Evolutionary conservation across 2,113 vertebrate species (phyloP), one percentile per base, ranked within the genome.

Genomic region (Trochalopteron elliotii): DNA sequence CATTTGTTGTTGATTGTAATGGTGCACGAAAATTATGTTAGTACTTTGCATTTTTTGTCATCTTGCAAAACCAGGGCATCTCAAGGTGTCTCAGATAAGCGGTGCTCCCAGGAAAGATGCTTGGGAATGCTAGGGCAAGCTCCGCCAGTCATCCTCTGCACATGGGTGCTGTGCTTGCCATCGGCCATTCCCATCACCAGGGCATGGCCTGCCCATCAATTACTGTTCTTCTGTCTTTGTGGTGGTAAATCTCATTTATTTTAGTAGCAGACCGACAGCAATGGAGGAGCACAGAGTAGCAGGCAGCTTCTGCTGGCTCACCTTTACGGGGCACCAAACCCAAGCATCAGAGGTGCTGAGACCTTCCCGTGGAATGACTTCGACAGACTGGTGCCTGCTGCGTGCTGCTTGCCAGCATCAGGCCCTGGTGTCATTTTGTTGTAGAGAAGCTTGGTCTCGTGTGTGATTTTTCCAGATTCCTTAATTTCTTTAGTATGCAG

Each of bases 111-210:
- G 52, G 57, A 68, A 35, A 42, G 49, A 37, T 44, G 15, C 4
- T 1, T 21, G 52, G 80, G 56, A 61, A 19, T 59, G 33, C 44
- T 1, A 1, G 49, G 37, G 18, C 0, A 0, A 84, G 45, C 45
- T 83, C n/a, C 0, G 0, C 39, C 0, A 0, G 19, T 77, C 8
- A 1, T 28, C n/a, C 19, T 69, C 30, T 2, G 3, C 27, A 23
- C 49, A 12, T 0, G 0, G 2, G 45, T 37, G 60, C 74, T 78
- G 33, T 0, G 0, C 45, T 71, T 0, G 0, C 56, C 31, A 8
- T 45, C 0, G 0, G 24, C 57, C 12, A 5, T 56, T 59, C 53
- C 68, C 45, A 15, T 49, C 63, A 7, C n/a, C 8, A 12, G 12
- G 31, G 9, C 44, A 8, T 15, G 49, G 68, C 31, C 63, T 3